These are phyloP conservation scores for Parasteatoda lunata DNA, from an alignment of 2,888 invertebrate species.

Conservation along the genomic window DNA sequence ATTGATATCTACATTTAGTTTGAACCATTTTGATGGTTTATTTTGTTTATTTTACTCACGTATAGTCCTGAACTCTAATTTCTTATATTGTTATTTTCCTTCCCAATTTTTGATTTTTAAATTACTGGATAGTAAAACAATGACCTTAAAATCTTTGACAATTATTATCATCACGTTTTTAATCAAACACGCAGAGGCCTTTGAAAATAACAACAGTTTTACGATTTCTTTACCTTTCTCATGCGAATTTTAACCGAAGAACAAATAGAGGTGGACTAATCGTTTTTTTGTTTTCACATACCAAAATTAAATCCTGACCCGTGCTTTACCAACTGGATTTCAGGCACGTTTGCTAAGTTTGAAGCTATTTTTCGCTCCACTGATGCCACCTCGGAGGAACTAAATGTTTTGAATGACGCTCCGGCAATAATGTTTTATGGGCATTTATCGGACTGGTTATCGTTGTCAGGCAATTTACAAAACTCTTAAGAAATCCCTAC, in stretches of 20 bases:
- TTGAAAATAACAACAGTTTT: too few relatives aligned
- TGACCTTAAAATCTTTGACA: background rate
- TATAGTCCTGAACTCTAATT: too few relatives aligned
- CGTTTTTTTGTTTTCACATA: background rate
- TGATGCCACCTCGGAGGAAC: background rate
- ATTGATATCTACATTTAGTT: too few relatives aligned
- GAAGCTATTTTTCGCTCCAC: slow-evolving; percentile 3
- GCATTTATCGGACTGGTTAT: background rate
- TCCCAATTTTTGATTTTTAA: too few relatives aligned
- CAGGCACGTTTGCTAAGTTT: background rate
- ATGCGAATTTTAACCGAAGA: background rate
- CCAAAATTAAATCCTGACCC: slow-evolving; percentile 1
- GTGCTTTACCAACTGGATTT: background rate
- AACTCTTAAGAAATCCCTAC: background rate
- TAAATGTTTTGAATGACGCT: slow-evolving; percentile 3
- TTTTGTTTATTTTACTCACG: too few relatives aligned
- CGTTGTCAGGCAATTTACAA: background rate
- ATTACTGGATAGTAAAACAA: background rate
- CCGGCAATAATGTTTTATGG: slow-evolving; percentile 2
- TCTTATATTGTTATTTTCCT: too few relatives aligned
- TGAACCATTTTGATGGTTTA: too few relatives aligned
- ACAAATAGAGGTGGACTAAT: background rate
- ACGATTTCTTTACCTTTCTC: too few relatives aligned
- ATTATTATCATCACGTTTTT: background rate
- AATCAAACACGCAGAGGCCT: too few relatives aligned